These are phyloP conservation scores for Drosophila auraria DNA, from an alignment of 1,140 invertebrate species.

Conservation along the genomic window DNA sequence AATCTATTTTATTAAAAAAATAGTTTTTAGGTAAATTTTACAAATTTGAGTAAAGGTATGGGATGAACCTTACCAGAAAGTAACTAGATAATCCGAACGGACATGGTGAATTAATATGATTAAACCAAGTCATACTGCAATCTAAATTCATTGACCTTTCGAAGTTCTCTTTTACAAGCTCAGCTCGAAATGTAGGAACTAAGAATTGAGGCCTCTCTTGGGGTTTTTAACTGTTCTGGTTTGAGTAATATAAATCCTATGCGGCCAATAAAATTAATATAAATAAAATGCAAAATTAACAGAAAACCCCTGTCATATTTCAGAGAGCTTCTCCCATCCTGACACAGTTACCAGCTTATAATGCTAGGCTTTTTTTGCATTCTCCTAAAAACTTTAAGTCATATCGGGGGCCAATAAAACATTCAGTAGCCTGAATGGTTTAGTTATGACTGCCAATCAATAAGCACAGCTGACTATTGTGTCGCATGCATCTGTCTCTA, in stretches of 20 bases:
- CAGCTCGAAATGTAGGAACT: too few relatives aligned
- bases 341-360: neutral
- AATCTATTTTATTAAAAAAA: neutral
- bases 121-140: neutral
- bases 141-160: neutral
- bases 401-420: neutral
- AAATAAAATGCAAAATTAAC: too few relatives aligned
- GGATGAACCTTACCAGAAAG: neutral
- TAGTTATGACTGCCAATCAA: conserved; percentile 27
- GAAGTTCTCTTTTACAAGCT: too few relatives aligned
- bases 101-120: neutral
- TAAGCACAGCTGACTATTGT: conserved; percentile 13
- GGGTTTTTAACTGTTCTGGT: too few relatives aligned
- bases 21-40: neutral
- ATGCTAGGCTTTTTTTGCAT: too few relatives aligned
- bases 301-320: too few relatives aligned
- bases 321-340: too few relatives aligned
- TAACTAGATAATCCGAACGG: neutral
- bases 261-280: too few relatives aligned
- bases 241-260: too few relatives aligned
- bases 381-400: neutral
- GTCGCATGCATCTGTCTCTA: conserved; percentile 13
- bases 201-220: too few relatives aligned
- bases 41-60: neutral
- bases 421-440: neutral